Evolutionary conservation across 2,113 vertebrate genomes (phyloP).

Genomic region (Chionomys nivalis): DNA sequence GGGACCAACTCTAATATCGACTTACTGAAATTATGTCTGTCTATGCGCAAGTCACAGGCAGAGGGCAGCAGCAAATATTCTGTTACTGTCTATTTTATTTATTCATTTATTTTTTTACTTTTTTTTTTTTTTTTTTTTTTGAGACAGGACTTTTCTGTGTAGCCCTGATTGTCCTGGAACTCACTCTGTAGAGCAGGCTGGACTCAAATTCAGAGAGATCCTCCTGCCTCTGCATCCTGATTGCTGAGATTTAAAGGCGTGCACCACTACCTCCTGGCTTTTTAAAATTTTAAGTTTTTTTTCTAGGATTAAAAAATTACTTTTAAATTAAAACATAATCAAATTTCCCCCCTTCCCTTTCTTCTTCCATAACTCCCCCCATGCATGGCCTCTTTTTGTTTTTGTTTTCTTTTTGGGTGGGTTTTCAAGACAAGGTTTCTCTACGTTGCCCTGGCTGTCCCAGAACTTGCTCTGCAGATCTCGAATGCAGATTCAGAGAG

Average conservation of each 20-base stretch:
- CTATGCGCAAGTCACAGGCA: constrained; percentile 23
- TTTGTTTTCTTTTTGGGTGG: not conserved
- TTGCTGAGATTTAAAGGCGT: not conserved
- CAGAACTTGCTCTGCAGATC: not conserved
- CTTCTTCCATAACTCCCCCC: not conserved
- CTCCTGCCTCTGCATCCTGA: not conserved
- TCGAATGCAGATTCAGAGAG: not conserved
- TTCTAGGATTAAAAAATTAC: not conserved
- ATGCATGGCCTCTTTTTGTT: not conserved
- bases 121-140: not conserved
- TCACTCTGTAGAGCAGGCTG: not conserved
- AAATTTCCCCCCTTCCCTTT: not conserved
- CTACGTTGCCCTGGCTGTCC: not conserved
- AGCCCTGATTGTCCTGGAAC: not conserved
- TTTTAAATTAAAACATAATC: not conserved
- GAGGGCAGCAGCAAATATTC: not conserved
- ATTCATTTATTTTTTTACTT: not conserved
- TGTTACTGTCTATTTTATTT: not conserved
- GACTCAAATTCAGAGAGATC: not conserved
- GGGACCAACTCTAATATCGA: not conserved
- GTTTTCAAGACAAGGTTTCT: not conserved
- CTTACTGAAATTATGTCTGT: not conserved
- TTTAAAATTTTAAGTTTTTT: not conserved
- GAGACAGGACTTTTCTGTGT: not conserved
- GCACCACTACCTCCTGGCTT: not conserved